Evolutionary conservation across 2,113 vertebrate species (phyloP).

Genomic region (Crypturellus undulatus): DNA sequence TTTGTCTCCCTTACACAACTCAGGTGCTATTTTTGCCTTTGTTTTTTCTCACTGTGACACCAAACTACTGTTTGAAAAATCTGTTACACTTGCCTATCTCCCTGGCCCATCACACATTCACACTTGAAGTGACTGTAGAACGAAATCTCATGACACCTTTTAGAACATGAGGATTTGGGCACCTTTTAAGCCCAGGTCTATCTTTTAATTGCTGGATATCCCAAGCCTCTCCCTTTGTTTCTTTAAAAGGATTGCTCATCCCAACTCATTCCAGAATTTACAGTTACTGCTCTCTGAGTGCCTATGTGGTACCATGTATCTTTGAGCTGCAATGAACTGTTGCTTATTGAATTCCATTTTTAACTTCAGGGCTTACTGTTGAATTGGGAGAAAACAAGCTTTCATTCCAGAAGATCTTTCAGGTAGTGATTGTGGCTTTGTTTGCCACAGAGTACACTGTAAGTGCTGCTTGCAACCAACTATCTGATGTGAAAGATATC

Average conservation of each 20-base stretch:
- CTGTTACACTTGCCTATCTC: not conserved
- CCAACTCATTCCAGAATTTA: not conserved
- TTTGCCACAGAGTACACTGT: not conserved
- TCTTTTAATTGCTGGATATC: not conserved
- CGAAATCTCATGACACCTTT: not conserved
- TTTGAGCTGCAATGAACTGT: not conserved
- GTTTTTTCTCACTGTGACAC: not conserved
- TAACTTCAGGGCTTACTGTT: not conserved
- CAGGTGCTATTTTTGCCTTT: not conserved
- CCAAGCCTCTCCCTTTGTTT: not conserved
- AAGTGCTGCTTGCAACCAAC: not conserved
- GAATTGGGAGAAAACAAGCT: not conserved
- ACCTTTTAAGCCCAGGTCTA: not conserved
- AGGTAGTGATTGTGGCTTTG: not conserved
- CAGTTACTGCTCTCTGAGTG: accelerated
- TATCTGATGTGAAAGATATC: not conserved
- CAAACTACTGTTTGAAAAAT: not conserved
- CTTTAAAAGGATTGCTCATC: not conserved
- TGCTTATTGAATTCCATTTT: not conserved
- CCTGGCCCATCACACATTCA: not conserved
- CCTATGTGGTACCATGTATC: not conserved
- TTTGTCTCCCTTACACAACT: not conserved
- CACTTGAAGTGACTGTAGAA: not conserved
- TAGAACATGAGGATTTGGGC: not conserved
- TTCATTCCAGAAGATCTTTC: not conserved